Percentiles rank a stretch among this genome's conserved stretches.
phyloP scores from a whole-genome alignment of 2,888 invertebrate species.

The Watsonalla cultraria region DNA sequence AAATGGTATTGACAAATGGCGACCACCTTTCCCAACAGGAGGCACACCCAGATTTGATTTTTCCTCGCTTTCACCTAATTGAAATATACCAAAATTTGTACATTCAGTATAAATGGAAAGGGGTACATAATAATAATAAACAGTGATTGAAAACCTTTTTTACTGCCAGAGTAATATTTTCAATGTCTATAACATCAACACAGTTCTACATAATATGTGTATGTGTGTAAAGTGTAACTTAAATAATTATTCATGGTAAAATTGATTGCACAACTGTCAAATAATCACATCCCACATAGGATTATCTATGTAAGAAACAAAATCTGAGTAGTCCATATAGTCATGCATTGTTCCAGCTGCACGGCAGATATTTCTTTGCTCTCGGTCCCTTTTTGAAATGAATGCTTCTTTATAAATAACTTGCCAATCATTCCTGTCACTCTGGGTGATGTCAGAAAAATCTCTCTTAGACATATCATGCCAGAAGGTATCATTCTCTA shows the following conservation, averaged over 20 bases:
- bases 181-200: neutral
- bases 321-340: conserved; percentile 55
- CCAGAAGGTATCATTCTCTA: conserved; percentile 54
- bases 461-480: conserved; percentile 55
- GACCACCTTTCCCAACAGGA: conserved; percentile 57
- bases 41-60: conserved; percentile 50
- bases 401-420: conserved; percentile 42
- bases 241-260: conserved; percentile 10
- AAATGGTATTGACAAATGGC: conserved; percentile 70
- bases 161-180: neutral
- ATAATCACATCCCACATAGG: conserved; percentile 54
- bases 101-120: neutral
- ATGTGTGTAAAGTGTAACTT: too few relatives aligned
- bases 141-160: neutral
- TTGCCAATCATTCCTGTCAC: conserved; percentile 43
- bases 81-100: conserved; percentile 26
- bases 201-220: neutral
- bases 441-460: conserved; percentile 26
- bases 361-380: conserved; percentile 12
- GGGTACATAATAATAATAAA: neutral
- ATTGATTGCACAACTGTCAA: conserved; percentile 13
- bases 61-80: conserved; percentile 58
- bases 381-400: conserved; percentile 25
- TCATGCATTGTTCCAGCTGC: conserved; percentile 48
- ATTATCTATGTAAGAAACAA: conserved; percentile 57